These are phyloP conservation scores for Falco concolor DNA, from an alignment of 2,797 vertebrate species.

Conservation along the genomic window DNA sequence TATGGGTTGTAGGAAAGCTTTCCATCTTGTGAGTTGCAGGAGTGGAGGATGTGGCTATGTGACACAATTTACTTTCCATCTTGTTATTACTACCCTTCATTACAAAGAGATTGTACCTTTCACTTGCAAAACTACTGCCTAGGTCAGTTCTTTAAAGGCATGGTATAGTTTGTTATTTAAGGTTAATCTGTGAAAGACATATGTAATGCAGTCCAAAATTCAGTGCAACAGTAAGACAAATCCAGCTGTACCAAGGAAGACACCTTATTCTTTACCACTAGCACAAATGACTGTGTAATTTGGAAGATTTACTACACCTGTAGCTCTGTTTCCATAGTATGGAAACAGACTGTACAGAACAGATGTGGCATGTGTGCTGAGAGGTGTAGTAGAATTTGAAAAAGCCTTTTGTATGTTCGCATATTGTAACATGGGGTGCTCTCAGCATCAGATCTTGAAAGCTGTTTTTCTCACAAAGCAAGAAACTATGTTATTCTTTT, in stretches of 20 bases:
- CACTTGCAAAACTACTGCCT: background rate
- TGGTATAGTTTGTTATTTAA: background rate
- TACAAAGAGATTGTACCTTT: background rate
- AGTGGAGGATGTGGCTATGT: background rate
- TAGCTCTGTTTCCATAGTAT: background rate
- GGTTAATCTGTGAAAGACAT: background rate
- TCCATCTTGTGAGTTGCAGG: background rate
- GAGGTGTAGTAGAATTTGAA: background rate
- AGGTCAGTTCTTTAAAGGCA: background rate
- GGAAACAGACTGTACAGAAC: background rate
- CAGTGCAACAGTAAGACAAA: background rate
- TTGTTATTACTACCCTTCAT: background rate
- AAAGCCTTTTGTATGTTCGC: background rate
- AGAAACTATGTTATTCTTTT: background rate
- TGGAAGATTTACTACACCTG: background rate
- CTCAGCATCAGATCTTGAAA: background rate
- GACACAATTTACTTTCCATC: background rate
- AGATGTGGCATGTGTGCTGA: background rate
- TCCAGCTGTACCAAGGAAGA: background rate
- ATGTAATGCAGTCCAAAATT: background rate
- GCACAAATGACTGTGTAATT: background rate
- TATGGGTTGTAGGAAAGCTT: background rate
- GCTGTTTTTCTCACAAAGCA: background rate
- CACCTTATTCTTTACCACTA: background rate
- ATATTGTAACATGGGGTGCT: accelerated